Evolutionary conservation across 1,140 invertebrate species (phyloP).

Genomic region (Armadillidium nasatum): DNA sequence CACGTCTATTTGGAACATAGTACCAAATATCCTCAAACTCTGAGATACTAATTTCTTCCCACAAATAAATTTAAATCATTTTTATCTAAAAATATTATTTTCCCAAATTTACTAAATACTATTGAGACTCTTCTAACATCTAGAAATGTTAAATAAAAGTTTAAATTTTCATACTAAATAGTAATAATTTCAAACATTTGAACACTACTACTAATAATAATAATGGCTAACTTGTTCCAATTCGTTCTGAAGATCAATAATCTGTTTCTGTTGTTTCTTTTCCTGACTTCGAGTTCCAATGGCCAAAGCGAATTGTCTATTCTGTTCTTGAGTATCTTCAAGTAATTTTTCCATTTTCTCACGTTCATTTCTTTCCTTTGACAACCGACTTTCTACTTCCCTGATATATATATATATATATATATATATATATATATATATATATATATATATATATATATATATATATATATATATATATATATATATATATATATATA

Average conservation of each 20-base stretch:
- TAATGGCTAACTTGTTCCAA: background rate
- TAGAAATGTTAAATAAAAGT: too few relatives aligned
- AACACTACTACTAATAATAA: too few relatives aligned
- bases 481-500: background rate
- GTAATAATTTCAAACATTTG: too few relatives aligned
- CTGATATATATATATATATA: background rate
- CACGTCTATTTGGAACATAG: too few relatives aligned
- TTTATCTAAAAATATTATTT: too few relatives aligned
- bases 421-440: constrained; percentile 14
- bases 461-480: background rate
- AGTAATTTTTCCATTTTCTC: background rate
- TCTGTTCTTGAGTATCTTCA: background rate
- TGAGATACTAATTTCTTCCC: too few relatives aligned
- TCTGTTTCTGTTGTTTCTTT: constrained; percentile 2
- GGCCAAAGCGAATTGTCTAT: background rate
- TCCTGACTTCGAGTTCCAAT: background rate
- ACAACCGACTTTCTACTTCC: background rate
- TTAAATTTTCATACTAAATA: too few relatives aligned
- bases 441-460: constrained; percentile 10
- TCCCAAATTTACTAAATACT: too few relatives aligned
- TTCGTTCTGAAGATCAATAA: background rate
- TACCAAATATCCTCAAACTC: too few relatives aligned
- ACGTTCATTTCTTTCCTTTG: background rate
- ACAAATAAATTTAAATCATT: too few relatives aligned
- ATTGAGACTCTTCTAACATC: too few relatives aligned